These are phyloP conservation scores for Zenarchopterus dispar DNA, from an alignment of 2,797 vertebrate genomes.

Conservation along the genomic window DNA sequence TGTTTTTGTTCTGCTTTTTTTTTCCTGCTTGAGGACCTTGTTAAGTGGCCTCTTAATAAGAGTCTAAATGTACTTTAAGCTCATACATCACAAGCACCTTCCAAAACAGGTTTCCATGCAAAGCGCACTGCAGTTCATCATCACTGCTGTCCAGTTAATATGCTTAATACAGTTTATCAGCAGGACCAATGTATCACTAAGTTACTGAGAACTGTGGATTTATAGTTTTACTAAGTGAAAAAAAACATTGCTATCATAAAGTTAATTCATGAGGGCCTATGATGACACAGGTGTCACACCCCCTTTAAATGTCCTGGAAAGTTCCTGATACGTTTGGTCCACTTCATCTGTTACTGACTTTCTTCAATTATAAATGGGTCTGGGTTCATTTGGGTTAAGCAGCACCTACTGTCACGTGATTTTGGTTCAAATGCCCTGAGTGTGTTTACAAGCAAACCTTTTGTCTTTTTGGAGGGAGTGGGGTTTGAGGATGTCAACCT, in stretches of 20 bases:
- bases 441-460: too few species aligned
- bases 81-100: conserved; percentile 14
- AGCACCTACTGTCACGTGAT: too few species aligned
- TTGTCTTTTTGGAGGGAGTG: too few species aligned
- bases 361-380: too few species aligned
- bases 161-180: conserved; percentile 6
- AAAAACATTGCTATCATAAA: not conserved
- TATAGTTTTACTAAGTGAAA: not conserved
- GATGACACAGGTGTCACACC: too few species aligned
- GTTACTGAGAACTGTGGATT: not conserved
- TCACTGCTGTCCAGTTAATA: not conserved
- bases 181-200: conserved; percentile 29
- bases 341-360: too few species aligned
- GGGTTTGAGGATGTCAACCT: too few species aligned
- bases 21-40: not conserved
- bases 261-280: too few species aligned
- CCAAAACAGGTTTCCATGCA: conserved; percentile 10
- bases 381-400: too few species aligned
- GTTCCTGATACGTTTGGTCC: too few species aligned
- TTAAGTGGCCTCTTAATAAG: conserved; percentile 28
- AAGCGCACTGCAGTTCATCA: conserved; percentile 18
- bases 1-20: not conserved
- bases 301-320: too few species aligned
- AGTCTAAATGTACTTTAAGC: conserved; percentile 17
- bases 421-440: too few species aligned